Evolutionary conservation across 1,140 invertebrate genomes (phyloP).

Genomic region (Delia radicum): DNA sequence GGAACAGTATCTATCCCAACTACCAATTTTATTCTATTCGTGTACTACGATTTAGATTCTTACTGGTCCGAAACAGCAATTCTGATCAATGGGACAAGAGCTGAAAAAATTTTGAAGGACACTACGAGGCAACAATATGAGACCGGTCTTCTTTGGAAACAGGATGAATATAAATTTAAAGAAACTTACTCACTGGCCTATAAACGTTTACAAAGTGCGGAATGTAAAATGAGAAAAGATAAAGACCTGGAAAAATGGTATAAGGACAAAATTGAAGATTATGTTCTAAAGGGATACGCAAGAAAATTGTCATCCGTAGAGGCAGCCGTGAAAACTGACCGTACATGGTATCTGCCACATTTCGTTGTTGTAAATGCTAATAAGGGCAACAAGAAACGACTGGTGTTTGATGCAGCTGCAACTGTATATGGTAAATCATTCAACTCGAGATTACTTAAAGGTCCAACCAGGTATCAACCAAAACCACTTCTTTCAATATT

Average conservation of each 20-base stretch:
- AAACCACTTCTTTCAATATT: background rate
- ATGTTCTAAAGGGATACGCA: background rate
- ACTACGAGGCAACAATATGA: background rate
- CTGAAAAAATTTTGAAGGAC: constrained; percentile 1
- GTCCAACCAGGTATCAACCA: background rate
- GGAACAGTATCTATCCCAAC: too few relatives aligned
- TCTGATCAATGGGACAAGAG: background rate
- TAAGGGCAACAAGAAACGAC: background rate
- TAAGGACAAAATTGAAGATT: background rate
- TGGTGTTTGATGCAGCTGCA: background rate
- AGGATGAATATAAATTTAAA: constrained; percentile 3
- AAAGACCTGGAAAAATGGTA: background rate
- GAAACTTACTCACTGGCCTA: background rate
- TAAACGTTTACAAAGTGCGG: background rate
- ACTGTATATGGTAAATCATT: background rate
- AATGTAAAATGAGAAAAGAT: constrained; percentile 8
- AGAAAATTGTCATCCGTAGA: background rate
- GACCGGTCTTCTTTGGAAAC: background rate
- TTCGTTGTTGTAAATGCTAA: background rate
- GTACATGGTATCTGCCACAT: background rate
- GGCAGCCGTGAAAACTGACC: background rate
- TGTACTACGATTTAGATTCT: too few relatives aligned
- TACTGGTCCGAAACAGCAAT: too few relatives aligned
- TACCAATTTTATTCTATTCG: too few relatives aligned
- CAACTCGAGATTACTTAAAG: constrained; percentile 8